Evolutionary conservation across 2,113 vertebrate species (phyloP).

Genomic region (Acanthochromis polyacanthus): DNA sequence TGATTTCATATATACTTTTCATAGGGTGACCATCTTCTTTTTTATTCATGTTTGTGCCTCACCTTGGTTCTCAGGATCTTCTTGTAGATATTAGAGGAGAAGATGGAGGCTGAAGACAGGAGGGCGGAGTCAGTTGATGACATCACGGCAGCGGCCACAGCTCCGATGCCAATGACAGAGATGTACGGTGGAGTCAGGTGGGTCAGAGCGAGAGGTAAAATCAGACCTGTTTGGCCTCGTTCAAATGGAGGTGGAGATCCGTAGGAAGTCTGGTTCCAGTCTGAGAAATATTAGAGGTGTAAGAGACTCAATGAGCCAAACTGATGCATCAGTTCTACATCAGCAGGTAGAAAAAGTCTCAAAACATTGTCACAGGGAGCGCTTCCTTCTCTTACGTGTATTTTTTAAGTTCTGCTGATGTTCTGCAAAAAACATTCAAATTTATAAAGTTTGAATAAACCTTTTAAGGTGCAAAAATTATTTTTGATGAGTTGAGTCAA

Average conservation of each 20-base stretch:
- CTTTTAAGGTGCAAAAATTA: no score
- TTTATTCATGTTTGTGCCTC: slow-evolving; percentile 8
- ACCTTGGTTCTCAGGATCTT: slow-evolving; percentile 66
- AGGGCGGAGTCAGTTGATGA: slow-evolving; percentile 79
- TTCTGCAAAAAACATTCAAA: no score
- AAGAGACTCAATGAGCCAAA: no score
- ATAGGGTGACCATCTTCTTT: no score
- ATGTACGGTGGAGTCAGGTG: slow-evolving; percentile 65
- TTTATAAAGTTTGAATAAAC: no score
- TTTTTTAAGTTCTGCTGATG: no score
- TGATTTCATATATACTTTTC: no score
- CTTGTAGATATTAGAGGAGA: slow-evolving; percentile 72
- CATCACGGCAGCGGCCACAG: slow-evolving; percentile 78
- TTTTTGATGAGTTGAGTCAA: no score
- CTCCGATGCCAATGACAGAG: slow-evolving; percentile 68
- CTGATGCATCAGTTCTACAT: no score
- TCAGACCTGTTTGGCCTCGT: slow-evolving; percentile 56
- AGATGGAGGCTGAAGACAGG: slow-evolving; percentile 77
- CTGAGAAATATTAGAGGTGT: slow-evolving; percentile 40
- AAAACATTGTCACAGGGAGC: no score
- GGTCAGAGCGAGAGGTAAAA: slow-evolving; percentile 64
- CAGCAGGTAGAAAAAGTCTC: no score
- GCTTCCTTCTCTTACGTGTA: no score
- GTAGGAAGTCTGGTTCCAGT: slow-evolving; percentile 74
- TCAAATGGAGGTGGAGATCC: slow-evolving; percentile 52